A percentile compares a stretch with the other conserved stretches of the same genome.
Evolutionary conservation across 1,140 invertebrate genomes (phyloP).

Genomic region (Hormaphis cornu): DNA sequence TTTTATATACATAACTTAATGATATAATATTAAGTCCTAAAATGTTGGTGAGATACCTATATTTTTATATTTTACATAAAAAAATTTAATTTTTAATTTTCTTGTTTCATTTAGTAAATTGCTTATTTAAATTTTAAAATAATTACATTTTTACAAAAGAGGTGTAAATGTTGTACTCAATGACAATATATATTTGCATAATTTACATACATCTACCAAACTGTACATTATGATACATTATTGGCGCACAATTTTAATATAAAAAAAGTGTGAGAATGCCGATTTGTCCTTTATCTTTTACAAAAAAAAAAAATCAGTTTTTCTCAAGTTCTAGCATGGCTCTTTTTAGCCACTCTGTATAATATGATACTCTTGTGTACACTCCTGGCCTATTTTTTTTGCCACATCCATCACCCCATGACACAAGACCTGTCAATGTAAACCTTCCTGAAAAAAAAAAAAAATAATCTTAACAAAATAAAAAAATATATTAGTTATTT

Average conservation of each 20-base stretch:
- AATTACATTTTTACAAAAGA: not conserved
- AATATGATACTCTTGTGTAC: slow-evolving; percentile 56
- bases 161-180: not conserved
- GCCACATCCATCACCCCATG: slow-evolving; percentile 63
- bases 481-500: too few species aligned
- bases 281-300: not conserved
- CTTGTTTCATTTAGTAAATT: not conserved
- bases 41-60: too few species aligned
- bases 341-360: slow-evolving; percentile 50
- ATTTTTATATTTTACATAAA: too few species aligned
- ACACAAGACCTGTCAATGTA: slow-evolving; percentile 51
- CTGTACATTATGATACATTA: not conserved
- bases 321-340: slow-evolving; percentile 18
- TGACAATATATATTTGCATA: not conserved
- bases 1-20: too few species aligned
- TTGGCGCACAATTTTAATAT: not conserved
- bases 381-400: slow-evolving; percentile 55
- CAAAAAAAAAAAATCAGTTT: not conserved
- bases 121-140: not conserved
- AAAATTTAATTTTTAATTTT: not conserved
- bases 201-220: slow-evolving; percentile 4
- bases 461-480: not conserved
- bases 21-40: too few species aligned
- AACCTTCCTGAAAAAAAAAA: slow-evolving; percentile 41
- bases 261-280: not conserved